Evolutionary conservation across 2,113 vertebrate genomes (phyloP), one percentile per base, ranked within the genome.

Genomic region (Arothron firmamentum): DNA sequence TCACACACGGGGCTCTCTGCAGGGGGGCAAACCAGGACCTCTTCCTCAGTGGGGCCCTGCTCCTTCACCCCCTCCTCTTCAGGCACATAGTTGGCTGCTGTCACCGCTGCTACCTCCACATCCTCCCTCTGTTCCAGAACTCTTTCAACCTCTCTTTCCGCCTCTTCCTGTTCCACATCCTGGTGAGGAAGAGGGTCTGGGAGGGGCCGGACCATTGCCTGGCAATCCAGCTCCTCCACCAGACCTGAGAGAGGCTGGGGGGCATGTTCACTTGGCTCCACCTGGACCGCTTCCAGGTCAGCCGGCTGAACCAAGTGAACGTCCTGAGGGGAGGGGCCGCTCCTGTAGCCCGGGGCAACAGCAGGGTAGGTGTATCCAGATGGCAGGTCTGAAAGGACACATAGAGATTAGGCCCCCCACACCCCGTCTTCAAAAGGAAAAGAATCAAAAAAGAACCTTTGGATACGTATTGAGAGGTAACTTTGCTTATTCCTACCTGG

Each of bases 211-310:
- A 89, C 74, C 63, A 80, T 75, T 2, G 77, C 83, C 58, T 88
- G 87, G 58, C 88, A 83, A 3, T 88, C 77, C 11, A 75, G 67
- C 60, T 81, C 88, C 59, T 90, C 87, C 0, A 34, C 78, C 45
- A 90, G 58, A 47, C 58, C 72, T 41, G 88, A 81, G 47, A 91
- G 58, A 1, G 83, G 47, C 57, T 78, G 87, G 0, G 19, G 64
- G 0, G 56, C 47, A 7, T 89, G 86, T 50, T 82, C 72, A 11
- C 77, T 75, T 50, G 90, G 84, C 77, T 88, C 90, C 0, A 23
- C 82, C 3, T 93, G 94, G 86, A 97, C 92, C 59, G 94, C 88
- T 88, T 94, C 86, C 52, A 94, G 87, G 74, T 94, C 92, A 0
- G 88, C 91, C n/a, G 93, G 93, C 79, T 94, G 92, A 20, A 92